phyloP scores from a whole-genome alignment of 2,888 invertebrate genomes.

The Yponomeuta malinellus region DNA sequence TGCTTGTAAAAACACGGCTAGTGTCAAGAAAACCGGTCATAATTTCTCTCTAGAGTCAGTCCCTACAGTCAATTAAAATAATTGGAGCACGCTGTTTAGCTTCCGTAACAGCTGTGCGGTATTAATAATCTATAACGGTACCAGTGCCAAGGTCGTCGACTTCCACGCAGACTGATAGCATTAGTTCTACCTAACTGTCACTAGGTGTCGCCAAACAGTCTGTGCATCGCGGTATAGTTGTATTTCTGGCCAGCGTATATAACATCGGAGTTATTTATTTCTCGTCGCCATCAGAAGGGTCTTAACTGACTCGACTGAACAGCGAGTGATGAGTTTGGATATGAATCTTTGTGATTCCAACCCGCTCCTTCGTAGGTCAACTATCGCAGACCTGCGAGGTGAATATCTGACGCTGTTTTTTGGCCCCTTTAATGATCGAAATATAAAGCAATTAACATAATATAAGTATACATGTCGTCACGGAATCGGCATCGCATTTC shows the following conservation, averaged over 20 bases:
- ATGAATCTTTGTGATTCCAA: constrained; percentile 53
- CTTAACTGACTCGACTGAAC: constrained; percentile 74
- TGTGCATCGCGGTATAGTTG: constrained; percentile 32
- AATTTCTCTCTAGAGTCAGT: background rate
- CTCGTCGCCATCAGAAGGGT: constrained; percentile 57
- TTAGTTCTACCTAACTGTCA: constrained; percentile 20
- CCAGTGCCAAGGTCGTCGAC: constrained; percentile 37
- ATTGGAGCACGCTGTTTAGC: background rate
- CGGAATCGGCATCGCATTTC: too few species aligned
- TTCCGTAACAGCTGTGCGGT: constrained; percentile 4
- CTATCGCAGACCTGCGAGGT: constrained; percentile 57
- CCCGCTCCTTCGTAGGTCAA: constrained; percentile 53
- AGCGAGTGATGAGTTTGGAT: constrained; percentile 65
- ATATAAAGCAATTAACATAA: background rate
- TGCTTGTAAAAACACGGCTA: background rate
- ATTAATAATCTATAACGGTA: constrained; percentile 30
- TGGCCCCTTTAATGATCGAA: constrained; percentile 32
- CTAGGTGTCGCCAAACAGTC: constrained; percentile 33
- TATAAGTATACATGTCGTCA: too few species aligned
- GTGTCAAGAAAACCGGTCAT: background rate
- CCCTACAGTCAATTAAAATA: background rate
- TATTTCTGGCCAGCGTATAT: constrained; percentile 17
- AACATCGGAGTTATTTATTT: background rate
- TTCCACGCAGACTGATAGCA: constrained; percentile 17
- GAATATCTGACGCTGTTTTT: constrained; percentile 62